Base-by-base conservation (phyloP, 2,113 vertebrate species). In the Periophthalmus modestus region DNA sequence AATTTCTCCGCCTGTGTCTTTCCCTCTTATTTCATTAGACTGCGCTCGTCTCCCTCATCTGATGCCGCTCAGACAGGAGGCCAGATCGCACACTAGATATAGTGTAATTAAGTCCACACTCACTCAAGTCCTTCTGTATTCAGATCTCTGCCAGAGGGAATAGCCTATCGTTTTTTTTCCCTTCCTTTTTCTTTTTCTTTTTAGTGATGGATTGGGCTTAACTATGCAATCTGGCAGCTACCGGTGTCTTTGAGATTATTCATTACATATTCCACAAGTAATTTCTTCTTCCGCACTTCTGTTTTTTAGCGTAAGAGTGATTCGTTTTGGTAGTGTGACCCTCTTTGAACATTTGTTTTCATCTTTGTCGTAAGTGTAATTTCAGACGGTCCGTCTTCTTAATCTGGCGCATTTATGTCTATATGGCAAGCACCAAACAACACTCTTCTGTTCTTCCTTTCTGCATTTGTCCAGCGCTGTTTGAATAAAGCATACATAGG, bases 81-180 rank as follows among this genome's bases (percentile, higher is more conserved):
- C 74, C 85, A 87, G 89, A 88, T 85, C 69, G 78, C 66, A 69
- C 85, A 82, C 6, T 18, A 81, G 85, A 89, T 87, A 86, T n/a
- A 66, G 21, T 62, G 71, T 88, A 87, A 91, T 91, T 89, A 91
- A 82, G 69, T 78, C 81, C 39, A 58, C 7, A 66, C 74, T 72
- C 72, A 84, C 84, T 81, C 80, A 73, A 84, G 87, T 79, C 73
- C 71, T 65, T 63, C 69, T 61, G 77, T 72, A 84, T 85, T 77
- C 77, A 81, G 79, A 83, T 89, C 82, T 86, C 77, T 79, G 87
- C 82, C 75, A 33, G n/a, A 68, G 79, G 66, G 69, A 67, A 50
- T 68, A 55, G 39, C 39, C 39, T 43, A 43, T 9, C 39, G 10
- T 43, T 43, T 43, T 80, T 0, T 75, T 82, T 75, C 72, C 81